These are phyloP conservation scores for Sycophila texana DNA, from an alignment of 2,888 invertebrate species.

Conservation along the genomic window DNA sequence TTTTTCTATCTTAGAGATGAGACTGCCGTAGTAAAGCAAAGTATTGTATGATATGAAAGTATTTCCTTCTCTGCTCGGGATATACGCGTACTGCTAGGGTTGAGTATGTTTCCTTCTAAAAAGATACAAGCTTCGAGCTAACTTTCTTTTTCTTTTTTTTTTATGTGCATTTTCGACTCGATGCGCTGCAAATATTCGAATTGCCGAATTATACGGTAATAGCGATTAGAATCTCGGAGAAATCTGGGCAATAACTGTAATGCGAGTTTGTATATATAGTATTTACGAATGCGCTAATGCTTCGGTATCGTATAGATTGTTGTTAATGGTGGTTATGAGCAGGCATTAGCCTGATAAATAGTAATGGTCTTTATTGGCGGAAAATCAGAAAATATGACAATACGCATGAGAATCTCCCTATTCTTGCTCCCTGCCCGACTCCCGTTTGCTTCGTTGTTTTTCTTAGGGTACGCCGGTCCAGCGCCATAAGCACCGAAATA, in stretches of 20 bases:
- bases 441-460: conserved; percentile 63
- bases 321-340: conserved; percentile 74
- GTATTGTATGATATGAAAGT: conserved; percentile 26
- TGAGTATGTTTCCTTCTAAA: no score
- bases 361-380: conserved; percentile 75
- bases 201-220: background rate
- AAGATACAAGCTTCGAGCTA: no score
- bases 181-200: background rate
- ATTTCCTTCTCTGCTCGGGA: background rate
- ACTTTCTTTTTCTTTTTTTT: no score
- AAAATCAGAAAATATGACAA: conserved; percentile 75
- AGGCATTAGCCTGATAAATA: conserved; percentile 76
- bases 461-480: conserved; percentile 66
- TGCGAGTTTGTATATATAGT: conserved; percentile 20
- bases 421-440: conserved; percentile 44
- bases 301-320: conserved; percentile 70
- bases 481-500: conserved; percentile 72
- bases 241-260: conserved; percentile 42
- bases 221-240: conserved; percentile 41
- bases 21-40: conserved; percentile 14
- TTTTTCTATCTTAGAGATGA: conserved; percentile 37
- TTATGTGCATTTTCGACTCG: no score
- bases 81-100: no score
- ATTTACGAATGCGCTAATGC: conserved; percentile 65
- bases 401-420: conserved; percentile 58